phyloP scores from a whole-genome alignment of 2,888 invertebrate genomes.

The Polyommatus iphigenia region DNA sequence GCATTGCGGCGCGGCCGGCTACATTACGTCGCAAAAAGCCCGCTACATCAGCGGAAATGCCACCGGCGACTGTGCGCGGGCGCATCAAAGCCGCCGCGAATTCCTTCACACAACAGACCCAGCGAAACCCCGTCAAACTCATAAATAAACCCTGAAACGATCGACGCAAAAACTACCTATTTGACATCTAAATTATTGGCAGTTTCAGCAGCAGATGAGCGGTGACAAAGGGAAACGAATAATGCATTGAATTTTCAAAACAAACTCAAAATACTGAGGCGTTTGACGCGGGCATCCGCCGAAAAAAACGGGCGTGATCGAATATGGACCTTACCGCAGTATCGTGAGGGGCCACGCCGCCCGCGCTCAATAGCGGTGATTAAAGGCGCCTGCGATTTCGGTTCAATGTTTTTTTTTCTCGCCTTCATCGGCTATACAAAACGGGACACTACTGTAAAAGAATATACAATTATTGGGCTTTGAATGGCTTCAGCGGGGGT shows the following conservation, averaged over 20 bases:
- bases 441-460: conserved; percentile 80
- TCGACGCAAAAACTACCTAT: conserved; percentile 69
- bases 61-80: conserved; percentile 64
- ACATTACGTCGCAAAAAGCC: conserved; percentile 48
- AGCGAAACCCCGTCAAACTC: conserved; percentile 60
- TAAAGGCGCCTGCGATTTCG: conserved; percentile 80
- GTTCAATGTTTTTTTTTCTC: conserved; percentile 76
- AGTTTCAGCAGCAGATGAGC: conserved; percentile 74
- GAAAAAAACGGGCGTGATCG: conserved; percentile 68
- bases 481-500: conserved; percentile 80
- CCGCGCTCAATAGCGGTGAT: conserved; percentile 81
- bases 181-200: conserved; percentile 81
- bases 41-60: conserved; percentile 69
- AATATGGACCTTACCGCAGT: conserved; percentile 68
- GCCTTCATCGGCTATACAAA: conserved; percentile 74
- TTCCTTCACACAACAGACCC: conserved; percentile 67
- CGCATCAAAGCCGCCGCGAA: conserved; percentile 69
- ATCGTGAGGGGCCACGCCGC: conserved; percentile 69
- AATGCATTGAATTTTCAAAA: conserved; percentile 80
- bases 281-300: conserved; percentile 81
- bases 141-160: conserved; percentile 77
- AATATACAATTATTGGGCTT: conserved; percentile 80
- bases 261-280: conserved; percentile 81
- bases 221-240: conserved; percentile 72
- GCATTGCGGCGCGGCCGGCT: conserved; percentile 36